phyloP scores from a whole-genome alignment of 2,888 invertebrate genomes.

The Hypselothyrea guttata region DNA sequence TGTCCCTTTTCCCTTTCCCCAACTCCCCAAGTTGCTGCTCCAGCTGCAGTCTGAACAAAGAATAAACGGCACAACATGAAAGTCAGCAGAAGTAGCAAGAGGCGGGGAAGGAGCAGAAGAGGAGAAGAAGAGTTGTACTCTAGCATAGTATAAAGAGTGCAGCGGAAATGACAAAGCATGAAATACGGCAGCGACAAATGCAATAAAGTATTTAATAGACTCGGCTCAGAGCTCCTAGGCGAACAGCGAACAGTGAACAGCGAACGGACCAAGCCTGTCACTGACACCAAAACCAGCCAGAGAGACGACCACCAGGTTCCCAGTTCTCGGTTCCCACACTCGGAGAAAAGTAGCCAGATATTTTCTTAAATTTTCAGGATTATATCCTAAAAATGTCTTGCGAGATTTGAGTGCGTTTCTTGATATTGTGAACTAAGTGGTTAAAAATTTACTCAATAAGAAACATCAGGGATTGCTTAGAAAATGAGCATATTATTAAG shows the following conservation, averaged over 20 bases:
- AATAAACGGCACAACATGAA: constrained; percentile 29
- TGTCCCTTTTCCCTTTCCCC: no score
- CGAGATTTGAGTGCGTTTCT: no score
- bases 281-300: constrained; percentile 54
- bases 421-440: no score
- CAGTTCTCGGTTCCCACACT: no score
- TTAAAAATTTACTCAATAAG: no score
- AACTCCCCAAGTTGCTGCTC: constrained; percentile 14
- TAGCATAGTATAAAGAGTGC: constrained; percentile 39
- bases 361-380: no score
- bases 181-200: constrained; percentile 79
- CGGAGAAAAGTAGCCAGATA: no score
- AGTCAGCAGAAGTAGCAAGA: not conserved
- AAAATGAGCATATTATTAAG: no score
- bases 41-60: constrained; percentile 32
- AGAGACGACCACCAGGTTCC: constrained; percentile 8
- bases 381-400: no score
- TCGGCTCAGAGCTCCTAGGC: constrained; percentile 53
- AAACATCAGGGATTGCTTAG: no score
- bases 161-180: constrained; percentile 76
- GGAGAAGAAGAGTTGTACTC: no score
- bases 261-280: constrained; percentile 50
- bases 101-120: not conserved
- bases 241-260: constrained; percentile 9
- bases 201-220: constrained; percentile 81